These are phyloP conservation scores for Megastigmus dorsalis DNA, from an alignment of 2,888 invertebrate species.

Conservation along the genomic window DNA sequence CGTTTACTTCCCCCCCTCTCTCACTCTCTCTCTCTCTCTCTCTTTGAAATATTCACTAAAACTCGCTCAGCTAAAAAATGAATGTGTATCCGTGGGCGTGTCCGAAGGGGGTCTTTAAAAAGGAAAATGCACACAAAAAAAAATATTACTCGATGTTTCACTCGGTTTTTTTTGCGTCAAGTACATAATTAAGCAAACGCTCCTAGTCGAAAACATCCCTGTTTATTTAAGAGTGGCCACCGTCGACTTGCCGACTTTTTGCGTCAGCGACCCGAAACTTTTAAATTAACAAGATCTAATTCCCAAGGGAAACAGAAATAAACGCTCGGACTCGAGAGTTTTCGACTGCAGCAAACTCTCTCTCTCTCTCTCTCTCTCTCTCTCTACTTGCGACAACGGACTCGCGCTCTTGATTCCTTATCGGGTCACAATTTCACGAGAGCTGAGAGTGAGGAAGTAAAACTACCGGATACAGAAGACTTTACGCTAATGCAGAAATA, in stretches of 20 bases:
- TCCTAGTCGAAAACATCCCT: slow-evolving; percentile 12
- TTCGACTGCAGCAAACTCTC: slow-evolving; percentile 17
- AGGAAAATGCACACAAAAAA: background rate
- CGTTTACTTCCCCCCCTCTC: no score
- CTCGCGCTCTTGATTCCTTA: slow-evolving; percentile 29
- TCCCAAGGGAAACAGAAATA: slow-evolving; percentile 38
- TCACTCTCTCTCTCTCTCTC: no score
- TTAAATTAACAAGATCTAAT: slow-evolving; percentile 50
- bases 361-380: no score
- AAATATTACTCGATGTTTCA: background rate
- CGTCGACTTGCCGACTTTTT: slow-evolving; percentile 21
- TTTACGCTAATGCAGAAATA: no score
- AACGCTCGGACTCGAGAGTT: slow-evolving; percentile 15
- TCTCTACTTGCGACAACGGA: slow-evolving; percentile 8
- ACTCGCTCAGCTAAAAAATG: no score
- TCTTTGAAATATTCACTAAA: no score
- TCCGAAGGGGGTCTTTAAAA: no score
- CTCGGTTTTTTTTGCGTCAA: background rate
- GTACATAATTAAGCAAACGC: slow-evolving; percentile 34
- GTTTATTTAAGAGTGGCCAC: slow-evolving; percentile 29
- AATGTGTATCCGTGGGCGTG: no score
- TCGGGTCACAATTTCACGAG: slow-evolving; percentile 23
- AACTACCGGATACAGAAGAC: background rate
- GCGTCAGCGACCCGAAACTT: slow-evolving; percentile 37
- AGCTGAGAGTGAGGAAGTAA: background rate